Evolutionary conservation across 2,797 vertebrate species (phyloP), one percentile per base, ranked within the genome.

Genomic region (Rachycentron canadum): DNA sequence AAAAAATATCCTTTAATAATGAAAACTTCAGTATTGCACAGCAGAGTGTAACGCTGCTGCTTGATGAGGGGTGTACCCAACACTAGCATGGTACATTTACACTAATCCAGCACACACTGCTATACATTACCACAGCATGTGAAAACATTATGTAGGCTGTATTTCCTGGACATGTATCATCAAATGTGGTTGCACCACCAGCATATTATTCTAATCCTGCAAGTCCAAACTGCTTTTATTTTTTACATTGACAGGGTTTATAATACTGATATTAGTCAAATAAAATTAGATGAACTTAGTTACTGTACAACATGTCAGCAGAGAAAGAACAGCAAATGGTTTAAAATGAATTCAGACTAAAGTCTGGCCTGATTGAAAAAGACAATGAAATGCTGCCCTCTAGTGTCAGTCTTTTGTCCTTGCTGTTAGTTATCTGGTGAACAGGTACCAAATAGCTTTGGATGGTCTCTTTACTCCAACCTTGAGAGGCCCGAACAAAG

Each of bases 351-450:
- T 47, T 41, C n/a, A 66, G 40, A 38, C 21, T 12, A 6, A 58
- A 26, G 16, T 56, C 2, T 11, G 19, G 5, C n/a, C 1, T 4
- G 28, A 34, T 2, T 23, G 6, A 57, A 59, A 76, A 65, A 73
- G 36, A 80, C 56, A 64, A 70, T 84, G 70, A 83, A 86, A 81
- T 89, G 86, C 88, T 87, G 86, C 91, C 85, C 84, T 87, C 93
- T 93, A 78, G 84, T 89, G 93, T 55, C 56, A 0, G 26, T 49
- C 49, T 63, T 86, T 72, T 82, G 85, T 89, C 66, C 47, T 76
- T 66, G 47, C 82, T 71, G 74, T 63, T 25, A 55, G 5, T 66
- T 14, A 69, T 62, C 19, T 9, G 32, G 60, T 40, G 21, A 81
- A 55, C 17, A 19, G 47, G 53, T 30, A 9, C 43, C 41, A 64